Evolutionary conservation across 2,113 vertebrate species (phyloP).

Genomic region (Leptobrachium ailaonicum): DNA sequence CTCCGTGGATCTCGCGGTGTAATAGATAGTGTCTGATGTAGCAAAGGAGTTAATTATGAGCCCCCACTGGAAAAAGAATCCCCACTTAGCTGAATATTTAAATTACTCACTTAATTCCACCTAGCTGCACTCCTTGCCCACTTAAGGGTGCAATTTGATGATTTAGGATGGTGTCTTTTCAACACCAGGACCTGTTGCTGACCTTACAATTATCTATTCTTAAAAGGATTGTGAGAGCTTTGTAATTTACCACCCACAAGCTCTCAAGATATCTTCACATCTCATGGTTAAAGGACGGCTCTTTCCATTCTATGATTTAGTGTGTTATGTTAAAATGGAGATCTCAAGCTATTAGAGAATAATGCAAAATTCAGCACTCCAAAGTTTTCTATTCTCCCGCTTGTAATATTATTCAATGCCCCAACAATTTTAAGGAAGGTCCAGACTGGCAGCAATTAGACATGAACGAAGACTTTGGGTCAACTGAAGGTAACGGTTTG

Average conservation of each 20-base stretch:
- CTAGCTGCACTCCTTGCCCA: slow-evolving; percentile 33
- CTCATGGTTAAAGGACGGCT: slow-evolving; percentile 27
- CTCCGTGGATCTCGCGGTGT: slow-evolving; percentile 30
- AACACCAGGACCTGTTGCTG: slow-evolving; percentile 47
- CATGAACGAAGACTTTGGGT: too few relatives aligned
- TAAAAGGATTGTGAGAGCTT: slow-evolving; percentile 45
- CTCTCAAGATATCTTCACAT: slow-evolving; percentile 33
- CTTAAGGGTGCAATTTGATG: slow-evolving; percentile 50
- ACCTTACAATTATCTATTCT: slow-evolving; percentile 49
- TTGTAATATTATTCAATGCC: slow-evolving; percentile 26
- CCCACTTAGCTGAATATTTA: slow-evolving; percentile 47
- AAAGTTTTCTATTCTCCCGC: slow-evolving; percentile 21
- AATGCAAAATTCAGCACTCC: slow-evolving; percentile 27
- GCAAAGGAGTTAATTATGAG: slow-evolving; percentile 45
- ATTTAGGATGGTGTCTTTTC: slow-evolving; percentile 44
- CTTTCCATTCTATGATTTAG: slow-evolving; percentile 35
- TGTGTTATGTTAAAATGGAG: slow-evolving; percentile 35
- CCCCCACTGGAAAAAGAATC: slow-evolving; percentile 39
- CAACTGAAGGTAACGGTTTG: too few relatives aligned
- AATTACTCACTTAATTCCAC: slow-evolving; percentile 51
- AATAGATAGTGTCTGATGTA: slow-evolving; percentile 41
- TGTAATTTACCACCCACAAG: slow-evolving; percentile 47
- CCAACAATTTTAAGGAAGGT: not conserved
- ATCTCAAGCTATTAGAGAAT: slow-evolving; percentile 30
- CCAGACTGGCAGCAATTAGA: not conserved